Percentiles rank a stretch among this genome's conserved stretches.
These are phyloP conservation scores for Trissonchulus latispiculum DNA, from an alignment of 2,888 invertebrate species.

Conservation along the genomic window DNA sequence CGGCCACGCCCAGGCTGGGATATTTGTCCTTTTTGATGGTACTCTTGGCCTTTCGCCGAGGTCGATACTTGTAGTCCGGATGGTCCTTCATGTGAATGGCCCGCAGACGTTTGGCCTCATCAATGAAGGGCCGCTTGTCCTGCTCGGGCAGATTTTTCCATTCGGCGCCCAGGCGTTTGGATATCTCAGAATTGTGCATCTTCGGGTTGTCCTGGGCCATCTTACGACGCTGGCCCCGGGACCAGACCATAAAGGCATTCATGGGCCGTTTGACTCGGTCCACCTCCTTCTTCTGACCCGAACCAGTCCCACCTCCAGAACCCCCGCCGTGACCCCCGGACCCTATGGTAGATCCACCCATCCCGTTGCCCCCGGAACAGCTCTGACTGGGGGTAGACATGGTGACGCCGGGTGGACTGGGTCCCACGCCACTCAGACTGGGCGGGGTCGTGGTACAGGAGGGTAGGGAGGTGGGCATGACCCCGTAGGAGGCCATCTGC, in stretches of 20 bases:
- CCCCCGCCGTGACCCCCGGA: neutral
- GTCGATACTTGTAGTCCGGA: conserved; percentile 93
- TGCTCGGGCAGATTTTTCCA: conserved; percentile 92
- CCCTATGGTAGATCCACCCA: neutral
- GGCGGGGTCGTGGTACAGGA: neutral
- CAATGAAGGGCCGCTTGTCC: conserved; percentile 95
- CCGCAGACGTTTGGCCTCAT: conserved; percentile 90
- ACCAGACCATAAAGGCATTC: conserved; percentile 99
- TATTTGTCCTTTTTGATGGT: conserved; percentile 17
- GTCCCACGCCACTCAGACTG: too few species aligned
- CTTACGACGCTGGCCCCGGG: conserved; percentile 86
- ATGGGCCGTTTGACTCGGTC: conserved; percentile 85
- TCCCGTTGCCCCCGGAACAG: too few species aligned
- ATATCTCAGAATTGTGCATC: conserved; percentile 98
- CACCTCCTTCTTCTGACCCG: neutral
- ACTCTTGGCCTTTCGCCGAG: conserved; percentile 48
- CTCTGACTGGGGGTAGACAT: too few species aligned
- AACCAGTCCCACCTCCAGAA: neutral
- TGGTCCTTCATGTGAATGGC: conserved; percentile 99
- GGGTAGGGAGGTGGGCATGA: neutral
- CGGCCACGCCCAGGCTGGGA: neutral
- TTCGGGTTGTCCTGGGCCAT: conserved; percentile 99
- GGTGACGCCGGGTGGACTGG: too few species aligned
- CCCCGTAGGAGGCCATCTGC: neutral
- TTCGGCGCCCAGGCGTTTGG: conserved; percentile 88